Percentiles rank a stretch among this genome's conserved stretches.
Conservation (phyloP, 2,113 vertebrate genomes). For the Oryzias curvinotus region DNA sequence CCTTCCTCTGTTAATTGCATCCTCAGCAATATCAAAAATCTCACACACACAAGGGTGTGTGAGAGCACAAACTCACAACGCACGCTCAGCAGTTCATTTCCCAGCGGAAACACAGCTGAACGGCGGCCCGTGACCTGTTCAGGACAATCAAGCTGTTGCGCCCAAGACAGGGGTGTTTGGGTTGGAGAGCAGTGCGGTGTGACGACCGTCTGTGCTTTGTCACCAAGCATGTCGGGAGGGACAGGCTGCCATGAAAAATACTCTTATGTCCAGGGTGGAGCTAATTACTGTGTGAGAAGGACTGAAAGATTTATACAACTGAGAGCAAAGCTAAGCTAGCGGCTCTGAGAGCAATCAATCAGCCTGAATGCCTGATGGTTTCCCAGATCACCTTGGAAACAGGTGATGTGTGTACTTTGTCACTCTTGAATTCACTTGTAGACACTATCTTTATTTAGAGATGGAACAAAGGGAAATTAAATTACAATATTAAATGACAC, state of each 20-base stretch:
- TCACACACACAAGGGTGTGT: slow-evolving; percentile 3
- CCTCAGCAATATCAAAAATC: slow-evolving; percentile 44
- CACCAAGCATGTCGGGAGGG: slow-evolving; percentile 54
- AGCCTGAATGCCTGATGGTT: slow-evolving; percentile 31
- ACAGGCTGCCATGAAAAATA: slow-evolving; percentile 61
- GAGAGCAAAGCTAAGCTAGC: slow-evolving; percentile 32
- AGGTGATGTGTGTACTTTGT: slow-evolving; percentile 14
- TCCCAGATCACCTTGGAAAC: slow-evolving; percentile 44
- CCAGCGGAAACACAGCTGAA: slow-evolving; percentile 52
- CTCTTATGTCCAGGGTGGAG: slow-evolving; percentile 15
- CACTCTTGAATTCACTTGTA: neutral
- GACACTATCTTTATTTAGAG: neutral
- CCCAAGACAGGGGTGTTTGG: slow-evolving; percentile 46
- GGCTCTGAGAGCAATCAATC: slow-evolving; percentile 42
- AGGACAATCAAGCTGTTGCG: slow-evolving; percentile 37
- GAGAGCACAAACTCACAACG: neutral
- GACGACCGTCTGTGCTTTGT: slow-evolving; percentile 52
- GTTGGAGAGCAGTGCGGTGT: slow-evolving; percentile 38
- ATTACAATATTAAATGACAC: too few relatives aligned
- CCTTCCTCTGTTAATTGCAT: slow-evolving; percentile 30
- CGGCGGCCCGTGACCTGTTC: slow-evolving; percentile 43
- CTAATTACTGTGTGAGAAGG: slow-evolving; percentile 54
- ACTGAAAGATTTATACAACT: slow-evolving; percentile 41
- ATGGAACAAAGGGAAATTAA: too few relatives aligned
- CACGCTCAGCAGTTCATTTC: slow-evolving; percentile 24